Percentiles rank a stretch among this genome's conserved stretches.
Evolutionary conservation across 2,888 invertebrate species (phyloP).

Genomic region (Drosophila peninsularis): DNA sequence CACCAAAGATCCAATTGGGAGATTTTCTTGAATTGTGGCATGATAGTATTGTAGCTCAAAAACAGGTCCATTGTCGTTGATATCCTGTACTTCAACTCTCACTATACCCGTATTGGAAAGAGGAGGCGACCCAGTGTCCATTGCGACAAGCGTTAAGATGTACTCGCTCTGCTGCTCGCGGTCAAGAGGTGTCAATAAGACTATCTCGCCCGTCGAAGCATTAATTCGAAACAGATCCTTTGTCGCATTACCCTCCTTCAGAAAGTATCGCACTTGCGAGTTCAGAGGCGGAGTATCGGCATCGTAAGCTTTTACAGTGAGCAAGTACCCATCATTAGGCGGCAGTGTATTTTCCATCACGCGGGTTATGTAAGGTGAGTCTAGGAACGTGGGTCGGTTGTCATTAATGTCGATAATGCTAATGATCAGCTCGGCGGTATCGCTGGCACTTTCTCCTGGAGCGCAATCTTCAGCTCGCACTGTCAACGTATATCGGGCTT

Average conservation of each 20-base stretch:
- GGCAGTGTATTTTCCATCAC: slow-evolving; percentile 96
- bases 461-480: slow-evolving; percentile 96
- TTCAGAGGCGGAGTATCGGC: slow-evolving; percentile 96
- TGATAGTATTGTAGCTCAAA: slow-evolving; percentile 93
- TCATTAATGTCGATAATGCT: slow-evolving; percentile 96
- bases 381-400: slow-evolving; percentile 95
- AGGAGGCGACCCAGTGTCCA: slow-evolving; percentile 98
- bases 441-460: slow-evolving; percentile 87
- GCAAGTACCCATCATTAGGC: slow-evolving; percentile 91
- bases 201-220: slow-evolving; percentile 95
- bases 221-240: slow-evolving; percentile 94
- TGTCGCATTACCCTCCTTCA: slow-evolving; percentile 94
- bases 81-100: slow-evolving; percentile 95
- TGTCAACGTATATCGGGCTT: slow-evolving; percentile 92
- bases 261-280: slow-evolving; percentile 95
- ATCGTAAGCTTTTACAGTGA: slow-evolving; percentile 94
- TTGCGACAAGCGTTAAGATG: slow-evolving; percentile 93
- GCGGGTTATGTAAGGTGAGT: slow-evolving; percentile 96
- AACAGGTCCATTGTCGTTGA: slow-evolving; percentile 96
- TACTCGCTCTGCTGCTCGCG: slow-evolving; percentile 94
- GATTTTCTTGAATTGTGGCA: slow-evolving; percentile 92
- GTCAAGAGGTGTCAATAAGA: slow-evolving; percentile 92
- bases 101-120: slow-evolving; percentile 96
- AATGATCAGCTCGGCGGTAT: slow-evolving; percentile 92
- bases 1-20: slow-evolving; percentile 91